A percentile compares a stretch with the other conserved stretches of the same genome.
These are phyloP conservation scores for Drosophila ironensis DNA, from an alignment of 1,140 invertebrate genomes.

Conservation along the genomic window DNA sequence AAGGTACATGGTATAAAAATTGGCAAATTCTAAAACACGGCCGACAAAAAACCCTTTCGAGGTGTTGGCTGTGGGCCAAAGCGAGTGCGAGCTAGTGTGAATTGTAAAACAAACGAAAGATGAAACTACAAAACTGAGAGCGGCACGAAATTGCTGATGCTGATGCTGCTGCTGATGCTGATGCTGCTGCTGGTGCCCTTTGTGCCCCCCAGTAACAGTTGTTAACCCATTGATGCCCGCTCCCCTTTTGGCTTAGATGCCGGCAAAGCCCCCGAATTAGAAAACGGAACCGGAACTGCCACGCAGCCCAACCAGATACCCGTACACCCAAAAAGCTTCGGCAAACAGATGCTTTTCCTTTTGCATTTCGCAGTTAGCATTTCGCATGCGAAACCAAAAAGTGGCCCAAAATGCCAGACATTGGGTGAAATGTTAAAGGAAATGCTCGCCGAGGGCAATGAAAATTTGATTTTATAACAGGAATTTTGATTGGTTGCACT, in stretches of 20 bases:
- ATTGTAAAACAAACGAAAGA: conserved; percentile 64
- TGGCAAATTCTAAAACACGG: conserved; percentile 48
- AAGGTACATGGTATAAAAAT: no score
- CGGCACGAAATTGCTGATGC: conserved; percentile 47
- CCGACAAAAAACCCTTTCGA: conserved; percentile 60
- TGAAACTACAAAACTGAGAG: conserved; percentile 59
- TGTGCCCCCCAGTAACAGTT: conserved; percentile 53
- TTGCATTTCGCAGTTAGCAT: background rate
- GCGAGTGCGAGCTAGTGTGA: conserved; percentile 15
- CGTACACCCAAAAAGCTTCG: no score
- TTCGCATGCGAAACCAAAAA: conserved; percentile 12
- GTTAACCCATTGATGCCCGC: conserved; percentile 17
- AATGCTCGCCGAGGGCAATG: conserved; percentile 65
- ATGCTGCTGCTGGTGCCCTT: conserved; percentile 65
- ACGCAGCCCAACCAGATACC: no score
- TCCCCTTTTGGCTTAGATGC: background rate
- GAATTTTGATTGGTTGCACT: conserved; percentile 78
- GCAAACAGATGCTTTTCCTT: conserved; percentile 10
- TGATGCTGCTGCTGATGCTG: no score
- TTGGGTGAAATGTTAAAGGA: conserved; percentile 60
- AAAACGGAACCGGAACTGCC: background rate
- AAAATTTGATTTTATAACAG: conserved; percentile 80
- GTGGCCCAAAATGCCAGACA: conserved; percentile 21
- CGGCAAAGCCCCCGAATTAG: background rate
- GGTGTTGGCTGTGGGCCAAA: conserved; percentile 9